Evolutionary conservation across 2,113 vertebrate genomes (phyloP).

Genomic region (Melierax canorus): DNA sequence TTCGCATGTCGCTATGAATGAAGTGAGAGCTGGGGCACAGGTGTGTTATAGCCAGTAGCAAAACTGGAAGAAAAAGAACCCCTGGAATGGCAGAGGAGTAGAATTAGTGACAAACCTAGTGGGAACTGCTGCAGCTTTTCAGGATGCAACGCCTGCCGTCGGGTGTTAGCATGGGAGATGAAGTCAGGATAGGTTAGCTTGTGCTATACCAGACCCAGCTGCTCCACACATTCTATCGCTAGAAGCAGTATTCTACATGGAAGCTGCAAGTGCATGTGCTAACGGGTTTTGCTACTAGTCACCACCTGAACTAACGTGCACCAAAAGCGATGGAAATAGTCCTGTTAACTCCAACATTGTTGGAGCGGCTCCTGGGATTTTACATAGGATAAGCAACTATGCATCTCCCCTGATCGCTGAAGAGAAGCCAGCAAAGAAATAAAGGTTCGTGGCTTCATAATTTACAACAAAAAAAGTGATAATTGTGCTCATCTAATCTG

Average conservation of each 20-base stretch:
- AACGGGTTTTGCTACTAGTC: not conserved
- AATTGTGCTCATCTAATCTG: not conserved
- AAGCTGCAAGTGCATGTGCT: not conserved
- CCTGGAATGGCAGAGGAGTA: not conserved
- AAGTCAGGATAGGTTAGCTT: not conserved
- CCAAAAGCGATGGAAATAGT: not conserved
- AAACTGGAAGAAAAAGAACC: not conserved
- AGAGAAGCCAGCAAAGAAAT: not conserved
- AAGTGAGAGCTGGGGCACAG: not conserved
- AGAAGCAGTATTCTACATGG: not conserved
- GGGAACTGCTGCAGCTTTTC: not conserved
- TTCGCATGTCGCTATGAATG: not conserved
- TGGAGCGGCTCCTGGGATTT: not conserved
- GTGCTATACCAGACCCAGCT: not conserved
- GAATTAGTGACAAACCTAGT: not conserved
- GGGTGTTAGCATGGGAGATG: not conserved
- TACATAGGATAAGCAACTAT: fast-evolving
- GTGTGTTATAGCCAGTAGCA: not conserved
- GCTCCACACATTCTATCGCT: not conserved
- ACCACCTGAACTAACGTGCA: not conserved
- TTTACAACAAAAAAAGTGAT: not conserved
- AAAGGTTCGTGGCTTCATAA: not conserved
- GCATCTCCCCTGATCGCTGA: not conserved
- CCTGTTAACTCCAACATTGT: not conserved
- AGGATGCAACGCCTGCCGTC: fast-evolving